Evolutionary conservation across 2,888 invertebrate species (phyloP).

Genomic region (Nomada goodeniana): DNA sequence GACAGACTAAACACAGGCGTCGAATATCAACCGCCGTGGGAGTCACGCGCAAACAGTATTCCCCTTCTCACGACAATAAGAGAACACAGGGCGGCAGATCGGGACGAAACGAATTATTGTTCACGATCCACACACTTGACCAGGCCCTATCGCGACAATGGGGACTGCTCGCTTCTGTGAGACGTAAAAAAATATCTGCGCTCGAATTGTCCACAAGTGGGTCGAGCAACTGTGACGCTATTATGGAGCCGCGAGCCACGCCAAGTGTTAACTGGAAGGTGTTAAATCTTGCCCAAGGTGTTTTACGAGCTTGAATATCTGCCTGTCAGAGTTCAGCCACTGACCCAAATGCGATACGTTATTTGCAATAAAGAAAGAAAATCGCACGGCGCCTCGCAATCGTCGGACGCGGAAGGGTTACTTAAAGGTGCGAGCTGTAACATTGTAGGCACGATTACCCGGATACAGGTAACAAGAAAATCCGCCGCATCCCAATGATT

Average conservation of each 20-base stretch:
- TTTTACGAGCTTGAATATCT: not conserved
- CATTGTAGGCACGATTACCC: too few species aligned
- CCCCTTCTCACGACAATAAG: conserved; percentile 68
- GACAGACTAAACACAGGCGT: conserved; percentile 7
- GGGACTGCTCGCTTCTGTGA: not conserved
- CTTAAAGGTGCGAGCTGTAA: too few species aligned
- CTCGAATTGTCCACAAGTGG: not conserved
- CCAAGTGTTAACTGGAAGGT: not conserved
- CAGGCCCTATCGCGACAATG: not conserved
- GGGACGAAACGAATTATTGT: conserved; percentile 48
- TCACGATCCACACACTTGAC: not conserved
- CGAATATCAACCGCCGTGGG: conserved; percentile 17
- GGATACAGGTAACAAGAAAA: not conserved
- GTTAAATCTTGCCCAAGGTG: not conserved
- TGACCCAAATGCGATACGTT: too few species aligned
- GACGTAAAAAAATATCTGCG: not conserved
- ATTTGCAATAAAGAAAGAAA: too few species aligned
- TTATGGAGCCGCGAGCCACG: not conserved
- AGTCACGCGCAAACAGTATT: conserved; percentile 6
- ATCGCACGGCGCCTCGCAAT: too few species aligned
- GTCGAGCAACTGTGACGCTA: not conserved
- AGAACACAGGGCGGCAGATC: conserved; percentile 5
- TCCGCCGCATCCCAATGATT: not conserved
- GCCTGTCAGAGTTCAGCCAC: too few species aligned
- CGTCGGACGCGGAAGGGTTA: too few species aligned